Evolutionary conservation across 2,113 vertebrate species (phyloP), one percentile per base, ranked within the genome.

Genomic region (Columba janthina): DNA sequence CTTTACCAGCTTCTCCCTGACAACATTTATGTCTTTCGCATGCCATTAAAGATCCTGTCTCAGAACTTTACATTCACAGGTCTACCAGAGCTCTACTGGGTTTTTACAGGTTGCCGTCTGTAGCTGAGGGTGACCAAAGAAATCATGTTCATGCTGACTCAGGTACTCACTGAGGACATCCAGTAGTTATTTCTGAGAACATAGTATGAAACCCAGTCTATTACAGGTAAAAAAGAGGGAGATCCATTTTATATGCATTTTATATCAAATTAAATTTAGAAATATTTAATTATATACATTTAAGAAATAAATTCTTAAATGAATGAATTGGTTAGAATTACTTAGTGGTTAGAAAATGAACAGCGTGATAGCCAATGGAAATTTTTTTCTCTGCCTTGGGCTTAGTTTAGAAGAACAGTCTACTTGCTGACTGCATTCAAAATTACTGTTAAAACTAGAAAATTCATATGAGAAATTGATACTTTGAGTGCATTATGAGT

Each of bases 141-240:
- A 93, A 73, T 69, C 48, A 26, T 31, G 50, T 76, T 85, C 50
- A 29, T 83, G n/a, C n/a, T 82, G 44, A 44, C 50, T 79, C 62
- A 90, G 77, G 76, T 94, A 54, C 21, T 64, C 10, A 22, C 1
- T 90, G 71, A 88, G 78, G 78, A 75, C 11, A 61, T 60, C 61
- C 81, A 93, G 69, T 60, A 87, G 34, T 85, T 94, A 71, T 89
- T 94, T 78, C 62, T 91, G 67, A 94, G 71, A 94, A 65, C 28
- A 44, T 13, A 85, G 17, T 85, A 31, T 82, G 88, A 73, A 94
- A 40, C 5, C 0, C 32, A 61, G 1, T 85, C 36, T 80, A 2
- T 80, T 85, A 44, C 46, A 85, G 62, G 34, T 91, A 79, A 58
- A 50, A 60, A 89, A 48, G 50, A 91, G 31, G 24, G 34, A 85